Base-by-base conservation (phyloP, 2,113 vertebrate species). In the Perca fluviatilis region DNA sequence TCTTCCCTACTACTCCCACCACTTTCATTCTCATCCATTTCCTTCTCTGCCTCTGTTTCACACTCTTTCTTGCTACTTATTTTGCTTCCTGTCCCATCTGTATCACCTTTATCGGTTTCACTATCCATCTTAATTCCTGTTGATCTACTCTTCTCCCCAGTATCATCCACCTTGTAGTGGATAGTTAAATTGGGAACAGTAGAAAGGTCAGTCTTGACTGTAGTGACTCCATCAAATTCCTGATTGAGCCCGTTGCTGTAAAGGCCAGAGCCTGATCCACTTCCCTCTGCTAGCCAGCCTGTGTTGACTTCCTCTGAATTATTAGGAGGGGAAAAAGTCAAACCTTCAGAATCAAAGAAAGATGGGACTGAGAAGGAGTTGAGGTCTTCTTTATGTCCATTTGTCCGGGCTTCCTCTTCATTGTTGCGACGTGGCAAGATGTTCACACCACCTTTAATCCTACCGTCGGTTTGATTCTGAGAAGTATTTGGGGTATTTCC, bases 211-310 rank as follows among this genome's bases (percentile, higher is more conserved):
- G 43, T 61, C 5, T 47, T 53, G 4, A 64, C 19, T 15, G 46
- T 47, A 2, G 15, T 33, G 43, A 91, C 92, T 36, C 78, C 75
- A 77, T 74, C 83, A 47, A 80, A 92, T 82, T 94, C 92, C 60
- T 94, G 79, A 80, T 93, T 93, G 74, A 88, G 70, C 76, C 91
- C 89, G 86, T 95, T 95, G 88, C 95, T 84, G 90, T 95, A 90
- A 80, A 95, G 88, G 56, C 88, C 92, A 50, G 96, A 97, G 9
- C 96, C 94, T 74, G 96, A 96, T 68, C 95, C 96, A 80, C 95
- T 96, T 86, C 84, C 89, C 84, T 96, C 85, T 68, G 90, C 76
- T 66, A 95, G 84, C 69, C 69, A 90, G 86, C 94, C 94, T 18
- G 63, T 19, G 47, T 6, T 56, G 15, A 46, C 16, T 25, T 70